A percentile compares a stretch with the other conserved stretches of the same genome.
Conservation (phyloP, 1,140 invertebrate genomes). For the Mycetomoellerius zeteki region DNA sequence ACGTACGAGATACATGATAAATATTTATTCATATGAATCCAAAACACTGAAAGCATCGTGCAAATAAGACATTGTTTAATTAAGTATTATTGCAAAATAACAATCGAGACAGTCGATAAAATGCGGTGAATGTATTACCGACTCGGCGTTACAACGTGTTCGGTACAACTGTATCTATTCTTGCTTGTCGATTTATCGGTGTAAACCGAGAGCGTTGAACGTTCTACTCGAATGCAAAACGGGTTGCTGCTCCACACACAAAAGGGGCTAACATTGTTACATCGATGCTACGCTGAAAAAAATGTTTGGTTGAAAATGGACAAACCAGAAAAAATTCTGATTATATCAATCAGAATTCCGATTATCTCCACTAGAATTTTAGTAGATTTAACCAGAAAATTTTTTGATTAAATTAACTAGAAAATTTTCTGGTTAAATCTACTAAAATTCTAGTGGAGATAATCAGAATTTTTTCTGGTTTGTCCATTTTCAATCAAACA, state of each 20-base stretch:
- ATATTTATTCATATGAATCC: background rate
- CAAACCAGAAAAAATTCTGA: no score
- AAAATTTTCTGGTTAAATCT: no score
- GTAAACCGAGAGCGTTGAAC: background rate
- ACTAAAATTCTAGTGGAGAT: no score
- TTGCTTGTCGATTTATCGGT: conserved; percentile 21
- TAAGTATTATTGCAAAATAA: background rate
- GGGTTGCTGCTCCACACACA: conserved; percentile 11
- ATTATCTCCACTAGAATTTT: no score
- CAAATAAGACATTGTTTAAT: background rate
- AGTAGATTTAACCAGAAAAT: no score
- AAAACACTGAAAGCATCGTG: background rate
- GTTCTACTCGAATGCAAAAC: conserved; percentile 24
- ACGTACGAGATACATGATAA: background rate
- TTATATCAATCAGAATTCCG: no score
- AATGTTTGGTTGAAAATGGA: no score
- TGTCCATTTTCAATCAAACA: no score
- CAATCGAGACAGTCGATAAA: conserved; percentile 25
- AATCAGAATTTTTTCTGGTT: no score
- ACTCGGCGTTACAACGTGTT: background rate
- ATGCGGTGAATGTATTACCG: conserved; percentile 26
- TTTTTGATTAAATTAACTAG: no score
- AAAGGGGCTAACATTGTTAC: background rate
- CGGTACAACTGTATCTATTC: background rate
- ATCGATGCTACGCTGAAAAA: no score